Base-by-base conservation (phyloP, 92 coral and sea anemone species). In the Zoanthus solanderi region DNA sequence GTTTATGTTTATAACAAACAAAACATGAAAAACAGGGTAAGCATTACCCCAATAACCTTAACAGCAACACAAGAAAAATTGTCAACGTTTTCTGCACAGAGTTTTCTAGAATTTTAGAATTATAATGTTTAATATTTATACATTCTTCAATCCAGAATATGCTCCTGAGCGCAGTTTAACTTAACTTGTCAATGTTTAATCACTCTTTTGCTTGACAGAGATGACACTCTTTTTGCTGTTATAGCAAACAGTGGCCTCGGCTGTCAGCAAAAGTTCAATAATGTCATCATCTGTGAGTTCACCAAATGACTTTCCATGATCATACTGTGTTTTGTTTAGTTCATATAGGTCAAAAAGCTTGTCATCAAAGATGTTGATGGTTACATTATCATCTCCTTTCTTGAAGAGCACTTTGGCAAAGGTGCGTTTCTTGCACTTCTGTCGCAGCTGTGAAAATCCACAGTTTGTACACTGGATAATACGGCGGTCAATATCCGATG, bases 381-480 rank as follows among this genome's bases (percentile, higher is more conserved):
- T 53, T 14, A 88, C 10, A 9, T 79, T 75, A 30, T 67, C 48
- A 16, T 61, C 68, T 61, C 29, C 68, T 61, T 61, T 61, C 44
- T 75, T 47, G 60, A 83, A 83, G 16, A 75, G 84, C 47, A 86
- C 84, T 83, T 84, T 84, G 15, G 89, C 89, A 82, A 82, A 34
- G 44, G 87, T 83, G 54, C 81, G 72, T 28, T 74, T 84, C 68
- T 85, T 45, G 81, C 92, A 89, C 47, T 89, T 84, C 66, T 77
- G 69, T 75, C 37, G 76, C 15, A 89, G 83, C 61, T 89, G 92
- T 28, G 84, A 88, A 91, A 87, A 76, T 6, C 85, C 89, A 87
- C 91, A 91, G 71, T 57, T 87, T 30, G 91, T 75, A 34, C 91
- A 87, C 30, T 83, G 76, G 28, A 91, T 46, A 75, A 91, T 11